phyloP scores from a whole-genome alignment of 2,888 invertebrate species.

The Tenthredo livida region DNA sequence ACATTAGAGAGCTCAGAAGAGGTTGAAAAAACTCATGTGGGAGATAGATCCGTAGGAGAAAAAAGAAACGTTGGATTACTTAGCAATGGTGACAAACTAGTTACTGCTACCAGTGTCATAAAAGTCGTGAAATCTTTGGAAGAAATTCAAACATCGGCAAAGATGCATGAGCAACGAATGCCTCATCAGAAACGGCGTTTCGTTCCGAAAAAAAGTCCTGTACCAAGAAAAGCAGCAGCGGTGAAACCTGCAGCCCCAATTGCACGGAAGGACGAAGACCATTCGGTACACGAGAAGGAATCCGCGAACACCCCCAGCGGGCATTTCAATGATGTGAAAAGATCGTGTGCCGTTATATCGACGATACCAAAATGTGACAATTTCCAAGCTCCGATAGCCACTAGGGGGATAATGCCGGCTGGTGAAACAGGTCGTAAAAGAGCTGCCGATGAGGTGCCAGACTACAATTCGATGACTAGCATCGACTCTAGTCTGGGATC shows the following conservation, averaged over 20 bases:
- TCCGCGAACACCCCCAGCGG: background rate
- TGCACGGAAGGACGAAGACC: background rate
- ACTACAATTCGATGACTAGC: background rate
- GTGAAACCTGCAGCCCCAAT: background rate
- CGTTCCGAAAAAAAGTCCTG: background rate
- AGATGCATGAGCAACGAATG: background rate
- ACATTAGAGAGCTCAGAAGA: background rate
- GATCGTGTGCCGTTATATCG: conserved; percentile 68
- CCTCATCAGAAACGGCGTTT: background rate
- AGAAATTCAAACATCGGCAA: background rate
- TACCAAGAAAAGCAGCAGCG: background rate
- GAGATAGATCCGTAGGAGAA: background rate
- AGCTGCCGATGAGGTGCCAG: background rate
- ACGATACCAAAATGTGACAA: conserved; percentile 71
- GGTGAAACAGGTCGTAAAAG: background rate
- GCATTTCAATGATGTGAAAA: background rate
- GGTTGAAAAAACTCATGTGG: background rate
- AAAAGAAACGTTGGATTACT: background rate
- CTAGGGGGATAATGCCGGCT: background rate
- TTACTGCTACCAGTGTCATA: background rate
- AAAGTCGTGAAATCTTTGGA: background rate
- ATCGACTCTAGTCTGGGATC: background rate
- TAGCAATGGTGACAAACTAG: background rate
- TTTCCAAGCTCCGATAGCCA: conserved; percentile 14
- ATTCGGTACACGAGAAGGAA: background rate